Evolutionary conservation across 1,140 invertebrate species (phyloP).

Genomic region (Leptinotarsa undecemlineata): DNA sequence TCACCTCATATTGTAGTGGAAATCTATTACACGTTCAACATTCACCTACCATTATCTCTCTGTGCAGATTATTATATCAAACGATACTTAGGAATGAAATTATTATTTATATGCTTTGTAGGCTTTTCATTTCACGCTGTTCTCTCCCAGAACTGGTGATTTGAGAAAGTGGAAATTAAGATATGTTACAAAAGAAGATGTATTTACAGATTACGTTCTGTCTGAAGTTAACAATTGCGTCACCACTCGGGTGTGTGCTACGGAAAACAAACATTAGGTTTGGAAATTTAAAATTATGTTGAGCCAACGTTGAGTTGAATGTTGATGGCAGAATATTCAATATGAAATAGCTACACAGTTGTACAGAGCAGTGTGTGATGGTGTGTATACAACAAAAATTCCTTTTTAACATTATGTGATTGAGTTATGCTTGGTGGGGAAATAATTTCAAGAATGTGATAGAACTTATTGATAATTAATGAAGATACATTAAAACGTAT

Average conservation of each 20-base stretch:
- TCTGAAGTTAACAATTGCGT: slow-evolving; percentile 13
- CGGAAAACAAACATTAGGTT: not conserved
- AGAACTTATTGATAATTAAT: no score
- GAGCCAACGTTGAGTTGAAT: not conserved
- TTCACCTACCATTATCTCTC: not conserved
- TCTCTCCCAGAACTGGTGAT: slow-evolving; percentile 11
- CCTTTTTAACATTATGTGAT: no score
- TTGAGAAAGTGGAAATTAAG: slow-evolving; percentile 20
- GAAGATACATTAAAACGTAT: no score
- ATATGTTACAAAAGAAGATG: slow-evolving; percentile 23
- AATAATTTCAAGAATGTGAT: no score
- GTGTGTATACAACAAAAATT: no score
- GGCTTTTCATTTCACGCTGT: slow-evolving; percentile 19
- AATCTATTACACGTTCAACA: not conserved
- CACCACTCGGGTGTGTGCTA: not conserved
- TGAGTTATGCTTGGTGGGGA: no score
- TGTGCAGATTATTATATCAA: not conserved
- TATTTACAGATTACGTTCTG: slow-evolving; percentile 16
- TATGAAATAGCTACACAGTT: no score
- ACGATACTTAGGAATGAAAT: not conserved
- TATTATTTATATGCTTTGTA: slow-evolving; percentile 18
- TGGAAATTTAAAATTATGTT: not conserved
- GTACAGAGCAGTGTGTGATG: no score
- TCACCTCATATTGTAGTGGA: not conserved
- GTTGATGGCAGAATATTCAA: no score